Evolutionary conservation across 2,113 vertebrate species (phyloP), one percentile per base, ranked within the genome.

Genomic region (Pedetes capensis): DNA sequence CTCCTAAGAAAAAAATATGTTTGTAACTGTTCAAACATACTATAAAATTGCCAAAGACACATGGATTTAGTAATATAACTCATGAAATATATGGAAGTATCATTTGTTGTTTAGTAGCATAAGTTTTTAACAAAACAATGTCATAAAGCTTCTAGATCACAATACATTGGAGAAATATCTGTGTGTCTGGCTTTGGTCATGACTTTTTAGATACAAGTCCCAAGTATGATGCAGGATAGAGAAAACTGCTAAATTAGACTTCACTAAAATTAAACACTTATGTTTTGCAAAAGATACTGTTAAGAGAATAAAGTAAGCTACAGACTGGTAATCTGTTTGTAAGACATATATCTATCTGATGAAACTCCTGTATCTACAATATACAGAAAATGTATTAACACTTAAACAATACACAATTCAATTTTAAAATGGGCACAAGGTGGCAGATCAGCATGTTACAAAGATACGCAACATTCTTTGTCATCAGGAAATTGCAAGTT

Each of bases 21-120:
- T 79, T 66, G 14, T 57, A 88, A 59, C 71, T 86, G 63, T 68
- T 78, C 90, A 64, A 95, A 96, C 93, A 79, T 84, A 57, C 32
- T 18, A 64, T 55, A 80, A 44, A 69, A 72, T 34, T 89, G n/a
- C 61, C 61, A 78, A 75, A 82, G 69, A 5, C n/a, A 89, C 75
- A 71, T 74, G 69, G 49, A 86, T 72, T 64, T 39, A 47, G 25
- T 90, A 92, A 66, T 3, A 87, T 39, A 81, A 72, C 87, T 59
- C 51, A 75, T 80, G 61, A 86, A 95, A 84, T 72, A 72, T 51
- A 72, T 69, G 64, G 76, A 25, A 51, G 39, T 51, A n/a, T 59
- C 49, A 42, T 82, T 76, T 83, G 32, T 66, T 87, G 61, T 78
- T 79, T 47, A 49, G 49, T 51, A 16, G 68, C 8, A 8, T 64